A percentile compares a stretch with the other conserved stretches of the same genome.
Conservation (phyloP, 2,797 vertebrate genomes). For the Knipowitschia caucasica region DNA sequence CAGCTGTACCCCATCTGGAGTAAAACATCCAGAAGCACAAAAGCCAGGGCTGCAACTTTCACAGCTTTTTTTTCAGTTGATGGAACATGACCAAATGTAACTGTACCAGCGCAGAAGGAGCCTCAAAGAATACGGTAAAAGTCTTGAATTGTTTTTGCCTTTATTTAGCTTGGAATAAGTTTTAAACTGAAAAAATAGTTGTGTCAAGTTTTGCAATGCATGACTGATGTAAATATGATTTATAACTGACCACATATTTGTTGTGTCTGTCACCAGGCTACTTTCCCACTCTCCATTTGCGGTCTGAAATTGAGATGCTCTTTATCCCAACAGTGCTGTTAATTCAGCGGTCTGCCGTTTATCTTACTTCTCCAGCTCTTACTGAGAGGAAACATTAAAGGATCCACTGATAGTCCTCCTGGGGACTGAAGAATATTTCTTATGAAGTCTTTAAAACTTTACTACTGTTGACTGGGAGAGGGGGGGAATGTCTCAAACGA, state of each 20-base stretch:
- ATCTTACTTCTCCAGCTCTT: constrained; percentile 71
- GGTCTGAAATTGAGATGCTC: constrained; percentile 59
- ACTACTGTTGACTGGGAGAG: constrained; percentile 50
- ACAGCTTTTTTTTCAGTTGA: constrained; percentile 53
- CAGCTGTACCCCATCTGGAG: constrained; percentile 48
- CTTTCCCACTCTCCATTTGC: constrained; percentile 42
- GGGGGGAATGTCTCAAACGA: constrained; percentile 40
- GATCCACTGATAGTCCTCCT: constrained; percentile 62
- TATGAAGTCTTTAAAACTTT: constrained; percentile 65
- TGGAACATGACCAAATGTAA: constrained; percentile 40
- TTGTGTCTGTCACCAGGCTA: constrained; percentile 44
- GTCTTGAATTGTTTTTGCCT: constrained; percentile 31
- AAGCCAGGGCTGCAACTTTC: constrained; percentile 48
- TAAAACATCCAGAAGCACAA: constrained; percentile 46
- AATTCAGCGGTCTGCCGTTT: constrained; percentile 64
- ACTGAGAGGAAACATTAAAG: constrained; percentile 61
- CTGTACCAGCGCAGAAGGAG: constrained; percentile 48
- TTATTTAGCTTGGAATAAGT: not conserved
- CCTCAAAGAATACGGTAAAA: constrained; percentile 59
- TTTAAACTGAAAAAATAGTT: constrained; percentile 6
- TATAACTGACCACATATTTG: constrained; percentile 35
- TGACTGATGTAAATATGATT: constrained; percentile 16
- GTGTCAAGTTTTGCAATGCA: constrained; percentile 33
- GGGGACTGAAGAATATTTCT: constrained; percentile 56
- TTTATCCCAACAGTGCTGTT: constrained; percentile 60